A percentile compares a stretch with the other conserved stretches of the same genome.
phyloP scores from a whole-genome alignment of 2,113 vertebrate genomes.

The Hippocampus zosterae region DNA sequence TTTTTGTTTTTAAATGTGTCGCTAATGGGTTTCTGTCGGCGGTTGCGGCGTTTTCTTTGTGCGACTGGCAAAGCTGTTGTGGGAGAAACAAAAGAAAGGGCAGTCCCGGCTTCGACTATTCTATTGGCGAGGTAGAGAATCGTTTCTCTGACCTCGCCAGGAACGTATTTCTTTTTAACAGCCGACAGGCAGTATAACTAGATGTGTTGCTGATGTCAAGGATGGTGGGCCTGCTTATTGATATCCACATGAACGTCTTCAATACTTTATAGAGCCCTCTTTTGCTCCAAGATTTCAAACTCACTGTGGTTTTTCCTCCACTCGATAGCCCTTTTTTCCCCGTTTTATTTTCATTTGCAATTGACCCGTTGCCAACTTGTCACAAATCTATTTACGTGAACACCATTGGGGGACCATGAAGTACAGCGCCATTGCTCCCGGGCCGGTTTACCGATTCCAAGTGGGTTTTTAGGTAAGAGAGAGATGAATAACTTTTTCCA shows the following conservation, averaged over 20 bases:
- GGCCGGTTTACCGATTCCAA: neutral
- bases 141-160: neutral
- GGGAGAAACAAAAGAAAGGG: no score
- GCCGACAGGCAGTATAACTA: neutral
- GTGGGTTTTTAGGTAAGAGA: neutral
- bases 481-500: neutral
- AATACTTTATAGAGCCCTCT: neutral
- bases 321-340: neutral
- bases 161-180: neutral
- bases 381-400: neutral
- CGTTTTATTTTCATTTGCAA: constrained; percentile 1
- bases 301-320: neutral
- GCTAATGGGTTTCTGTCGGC: no score
- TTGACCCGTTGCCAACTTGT: neutral
- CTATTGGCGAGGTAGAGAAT: no score
- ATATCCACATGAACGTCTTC: neutral
- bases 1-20: no score
- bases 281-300: neutral
- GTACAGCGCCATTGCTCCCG: neutral
- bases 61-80: no score
- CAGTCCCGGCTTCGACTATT: no score
- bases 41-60: no score
- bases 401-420: neutral
- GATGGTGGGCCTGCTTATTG: neutral
- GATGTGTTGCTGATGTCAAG: neutral